phyloP scores from a whole-genome alignment of 2,888 invertebrate genomes.

The Onthophagus sagittarius region DNA sequence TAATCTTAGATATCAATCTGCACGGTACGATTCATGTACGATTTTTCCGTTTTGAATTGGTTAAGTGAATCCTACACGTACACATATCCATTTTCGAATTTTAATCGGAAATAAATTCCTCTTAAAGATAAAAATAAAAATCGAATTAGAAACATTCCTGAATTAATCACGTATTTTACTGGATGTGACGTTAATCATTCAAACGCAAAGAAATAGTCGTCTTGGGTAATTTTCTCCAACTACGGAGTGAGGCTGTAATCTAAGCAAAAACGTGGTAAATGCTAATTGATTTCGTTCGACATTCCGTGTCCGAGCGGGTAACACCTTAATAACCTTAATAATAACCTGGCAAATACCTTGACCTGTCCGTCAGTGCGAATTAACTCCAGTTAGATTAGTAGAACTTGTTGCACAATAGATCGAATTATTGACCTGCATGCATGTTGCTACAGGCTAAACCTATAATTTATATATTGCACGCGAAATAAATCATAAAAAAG shows the following conservation, averaged over 20 bases:
- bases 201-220: neutral
- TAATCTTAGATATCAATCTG: neutral
- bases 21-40: neutral
- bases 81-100: no score
- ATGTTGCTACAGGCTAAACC: neutral
- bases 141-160: neutral
- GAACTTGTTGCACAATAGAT: neutral
- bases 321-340: neutral
- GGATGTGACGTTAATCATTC: neutral
- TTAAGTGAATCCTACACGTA: neutral
- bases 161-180: neutral
- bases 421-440: neutral
- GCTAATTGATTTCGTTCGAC: neutral
- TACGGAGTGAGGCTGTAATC: neutral
- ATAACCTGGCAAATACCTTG: neutral
- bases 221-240: neutral
- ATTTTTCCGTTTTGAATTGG: neutral
- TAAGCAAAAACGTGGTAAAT: neutral
- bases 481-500: neutral
- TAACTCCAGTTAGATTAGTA: neutral
- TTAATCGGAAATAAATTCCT: no score
- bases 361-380: neutral
- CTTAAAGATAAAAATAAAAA: neutral
- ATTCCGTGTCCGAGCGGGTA: neutral
- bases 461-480: neutral